Percentiles rank a stretch among this genome's conserved stretches.
These are phyloP conservation scores for Drosophila bunnanda DNA, from an alignment of 2,888 invertebrate species.

Conservation along the genomic window DNA sequence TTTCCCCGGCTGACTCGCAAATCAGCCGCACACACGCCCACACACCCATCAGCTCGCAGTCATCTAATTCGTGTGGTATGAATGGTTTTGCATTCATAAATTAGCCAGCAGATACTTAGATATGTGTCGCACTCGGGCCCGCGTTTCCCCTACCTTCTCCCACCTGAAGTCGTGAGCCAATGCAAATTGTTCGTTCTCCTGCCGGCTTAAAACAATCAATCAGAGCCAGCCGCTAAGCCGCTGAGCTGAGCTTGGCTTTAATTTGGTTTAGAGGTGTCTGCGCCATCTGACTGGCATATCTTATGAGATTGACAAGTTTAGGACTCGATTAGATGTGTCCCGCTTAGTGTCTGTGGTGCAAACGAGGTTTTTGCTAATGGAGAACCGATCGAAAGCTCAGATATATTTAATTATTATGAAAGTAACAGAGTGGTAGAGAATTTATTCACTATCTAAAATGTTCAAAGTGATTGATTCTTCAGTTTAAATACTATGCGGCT, in stretches of 20 bases:
- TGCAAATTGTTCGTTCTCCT: conserved; percentile 62
- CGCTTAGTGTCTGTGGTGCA: conserved; percentile 23
- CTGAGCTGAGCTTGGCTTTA: conserved; percentile 52
- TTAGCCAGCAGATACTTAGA: conserved; percentile 59
- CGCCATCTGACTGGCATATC: conserved; percentile 53
- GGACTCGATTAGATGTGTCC: conserved; percentile 53
- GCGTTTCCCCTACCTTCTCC: not conserved
- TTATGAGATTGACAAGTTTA: conserved; percentile 68
- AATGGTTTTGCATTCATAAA: conserved; percentile 78
- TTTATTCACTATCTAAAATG: not conserved
- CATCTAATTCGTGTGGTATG: conserved; percentile 74
- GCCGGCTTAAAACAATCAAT: conserved; percentile 59
- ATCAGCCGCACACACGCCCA: conserved; percentile 51
- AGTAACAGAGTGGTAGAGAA: not conserved
- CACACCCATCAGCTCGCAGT: conserved; percentile 47
- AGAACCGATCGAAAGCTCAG: conserved; percentile 11
- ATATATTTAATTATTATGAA: not conserved
- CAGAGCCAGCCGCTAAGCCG: conserved; percentile 52
- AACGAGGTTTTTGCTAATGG: conserved; percentile 25
- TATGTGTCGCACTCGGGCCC: conserved; percentile 53
- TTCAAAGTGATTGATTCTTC: not conserved
- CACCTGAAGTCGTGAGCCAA: conserved; percentile 66
- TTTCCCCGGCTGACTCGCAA: conserved; percentile 41
- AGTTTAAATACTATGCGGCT: not conserved
- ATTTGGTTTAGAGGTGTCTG: conserved; percentile 58